These are phyloP conservation scores for Cosmia pyralina DNA, from an alignment of 2,888 invertebrate genomes.

Conservation along the genomic window DNA sequence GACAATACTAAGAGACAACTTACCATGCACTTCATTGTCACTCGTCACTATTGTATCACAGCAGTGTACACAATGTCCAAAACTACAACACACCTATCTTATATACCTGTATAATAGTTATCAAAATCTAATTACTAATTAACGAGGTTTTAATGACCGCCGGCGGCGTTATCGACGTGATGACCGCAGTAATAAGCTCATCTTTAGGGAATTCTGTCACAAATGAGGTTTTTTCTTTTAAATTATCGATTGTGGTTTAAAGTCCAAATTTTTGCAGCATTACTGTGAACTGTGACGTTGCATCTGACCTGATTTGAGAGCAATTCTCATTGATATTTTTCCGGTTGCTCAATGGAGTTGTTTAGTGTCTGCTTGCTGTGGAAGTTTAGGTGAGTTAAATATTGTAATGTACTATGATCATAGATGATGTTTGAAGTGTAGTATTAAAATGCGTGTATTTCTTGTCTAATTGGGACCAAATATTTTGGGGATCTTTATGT, in stretches of 20 bases:
- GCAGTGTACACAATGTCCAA: conserved; percentile 38
- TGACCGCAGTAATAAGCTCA: conserved; percentile 17
- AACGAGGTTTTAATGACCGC: conserved; percentile 50
- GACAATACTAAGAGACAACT: conserved; percentile 23
- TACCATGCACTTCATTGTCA: conserved; percentile 60
- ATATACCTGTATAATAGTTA: conserved; percentile 46
- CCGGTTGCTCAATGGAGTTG: conserved; percentile 6
- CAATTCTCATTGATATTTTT: conserved; percentile 8
- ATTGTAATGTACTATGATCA: not conserved
- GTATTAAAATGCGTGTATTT: not conserved
- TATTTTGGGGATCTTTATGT: not conserved
- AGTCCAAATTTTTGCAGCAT: conserved; percentile 29
- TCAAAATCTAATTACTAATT: conserved; percentile 37
- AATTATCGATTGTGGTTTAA: not conserved
- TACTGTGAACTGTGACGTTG: conserved; percentile 22
- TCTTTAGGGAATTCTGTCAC: conserved; percentile 44
- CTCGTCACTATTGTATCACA: conserved; percentile 43
- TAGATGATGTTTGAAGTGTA: not conserved
- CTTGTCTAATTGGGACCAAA: no score
- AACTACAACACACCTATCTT: conserved; percentile 32
- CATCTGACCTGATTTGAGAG: not conserved
- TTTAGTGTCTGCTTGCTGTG: not conserved
- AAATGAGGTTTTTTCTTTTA: conserved; percentile 26
- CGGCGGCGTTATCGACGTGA: not conserved
- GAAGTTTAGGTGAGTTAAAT: not conserved